Evolutionary conservation across 2,888 invertebrate species (phyloP).

Genomic region (Parnassius mnemosyne): DNA sequence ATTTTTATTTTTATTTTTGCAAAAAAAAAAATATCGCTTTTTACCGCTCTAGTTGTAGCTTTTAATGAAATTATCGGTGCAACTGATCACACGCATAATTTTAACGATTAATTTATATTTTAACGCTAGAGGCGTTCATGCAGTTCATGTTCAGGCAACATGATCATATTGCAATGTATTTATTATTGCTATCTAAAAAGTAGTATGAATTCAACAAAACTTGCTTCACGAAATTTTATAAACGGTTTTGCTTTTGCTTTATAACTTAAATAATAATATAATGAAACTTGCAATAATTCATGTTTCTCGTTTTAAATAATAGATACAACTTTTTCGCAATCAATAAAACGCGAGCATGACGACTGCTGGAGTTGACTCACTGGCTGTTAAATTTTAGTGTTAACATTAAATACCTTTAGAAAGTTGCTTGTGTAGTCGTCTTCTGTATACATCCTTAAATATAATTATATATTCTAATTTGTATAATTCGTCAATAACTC

Average conservation of each 20-base stretch:
- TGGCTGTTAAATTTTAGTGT: slow-evolving; percentile 47
- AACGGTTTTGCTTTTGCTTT: not conserved
- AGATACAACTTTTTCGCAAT: not conserved
- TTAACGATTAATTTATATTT: slow-evolving; percentile 39
- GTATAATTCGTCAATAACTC: not conserved
- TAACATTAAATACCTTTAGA: slow-evolving; percentile 45
- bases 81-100: slow-evolving; percentile 26
- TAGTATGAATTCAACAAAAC: not conserved
- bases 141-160: too few relatives aligned
- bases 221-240: not conserved
- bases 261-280: too few relatives aligned
- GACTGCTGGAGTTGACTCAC: slow-evolving; percentile 42
- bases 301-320: not conserved
- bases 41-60: slow-evolving; percentile 57
- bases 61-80: slow-evolving; percentile 35
- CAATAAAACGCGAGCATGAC: slow-evolving; percentile 46
- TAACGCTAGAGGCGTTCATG: slow-evolving; percentile 33
- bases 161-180: not conserved
- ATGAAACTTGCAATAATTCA: slow-evolving; percentile 1
- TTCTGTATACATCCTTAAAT: not conserved
- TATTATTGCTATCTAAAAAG: not conserved
- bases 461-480: not conserved
- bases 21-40: slow-evolving; percentile 35
- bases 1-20: slow-evolving; percentile 41
- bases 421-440: slow-evolving; percentile 40